Evolutionary conservation across 1,140 invertebrate species (phyloP), one percentile per base, ranked within the genome.

Genomic region (Drosophila busckii): DNA sequence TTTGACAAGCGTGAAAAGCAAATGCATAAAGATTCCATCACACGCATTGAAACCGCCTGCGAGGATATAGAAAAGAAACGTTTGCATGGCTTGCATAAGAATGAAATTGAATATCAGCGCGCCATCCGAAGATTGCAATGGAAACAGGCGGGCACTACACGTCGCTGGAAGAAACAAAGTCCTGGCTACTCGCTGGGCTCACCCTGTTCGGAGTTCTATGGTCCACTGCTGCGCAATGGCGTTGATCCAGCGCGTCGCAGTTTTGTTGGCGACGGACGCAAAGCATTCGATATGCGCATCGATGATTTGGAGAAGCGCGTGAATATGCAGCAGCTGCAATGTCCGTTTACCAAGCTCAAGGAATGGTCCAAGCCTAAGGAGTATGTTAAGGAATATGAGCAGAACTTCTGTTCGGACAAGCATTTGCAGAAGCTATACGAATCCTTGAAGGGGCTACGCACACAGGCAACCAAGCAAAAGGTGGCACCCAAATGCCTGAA

Each of bases 121-220:
- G 88, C 76, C 52, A 64, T 78, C 45, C 61, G 75, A 3, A 78
- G 70, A 0, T 19, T 87, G 1, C 60, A 84, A 9, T 38, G 44
- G 5, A 28, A 61, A 9, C 7, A 65, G 0, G 2, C 34, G 38
- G 88, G 38, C 3, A 16, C 48, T 20, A 5, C 54, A 16, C 38
- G 83, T 0, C 71, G 45, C 10, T 80, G 69, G 63, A 9, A 32
- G 2, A 87, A 88, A 46, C 54, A 68, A 2, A 87, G 88, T 44
- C 87, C 90, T 8, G 84, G 90, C 29, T 73, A 88, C 3, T 76
- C 89, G n/a, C 69, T 90, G 49, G 83, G 71, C 1, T 84, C 88
- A 31, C 85, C 85, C 2, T 86, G 83, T 23, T 91, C 89, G 0
- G 88, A 91, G 35, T 86, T 90, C 7, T 90, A 90, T 63, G 89